phyloP scores from a whole-genome alignment of 2,113 vertebrate genomes.

The Platycercus adscitus region DNA sequence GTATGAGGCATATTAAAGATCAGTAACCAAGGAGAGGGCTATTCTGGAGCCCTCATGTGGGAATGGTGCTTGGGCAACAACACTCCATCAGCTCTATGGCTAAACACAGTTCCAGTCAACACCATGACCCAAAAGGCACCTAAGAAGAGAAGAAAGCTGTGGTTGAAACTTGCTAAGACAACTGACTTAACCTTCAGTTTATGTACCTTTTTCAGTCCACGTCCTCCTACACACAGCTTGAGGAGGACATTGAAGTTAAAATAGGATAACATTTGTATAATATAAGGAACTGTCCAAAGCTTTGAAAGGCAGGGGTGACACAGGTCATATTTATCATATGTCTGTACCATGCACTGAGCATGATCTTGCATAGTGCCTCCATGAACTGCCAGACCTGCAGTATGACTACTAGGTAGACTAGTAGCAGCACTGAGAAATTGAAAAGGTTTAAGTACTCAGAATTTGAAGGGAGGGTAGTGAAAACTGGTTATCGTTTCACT shows the following conservation, averaged over 20 bases:
- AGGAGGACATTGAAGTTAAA: neutral
- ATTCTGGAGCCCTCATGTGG: rapidly evolving
- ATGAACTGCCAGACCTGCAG: neutral
- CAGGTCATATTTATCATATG: neutral
- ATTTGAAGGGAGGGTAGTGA: neutral
- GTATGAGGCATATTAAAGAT: neutral
- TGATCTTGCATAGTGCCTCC: neutral
- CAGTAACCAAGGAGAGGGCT: neutral
- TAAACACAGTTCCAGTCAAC: neutral
- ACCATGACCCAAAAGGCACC: neutral
- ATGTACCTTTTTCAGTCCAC: neutral
- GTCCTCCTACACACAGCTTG: neutral
- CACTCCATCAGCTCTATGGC: neutral
- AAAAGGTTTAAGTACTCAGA: neutral
- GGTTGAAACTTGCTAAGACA: neutral
- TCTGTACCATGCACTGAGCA: neutral
- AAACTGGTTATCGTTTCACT: neutral
- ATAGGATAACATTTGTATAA: neutral
- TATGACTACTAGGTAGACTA: neutral
- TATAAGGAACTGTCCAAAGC: neutral
- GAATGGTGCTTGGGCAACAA: neutral
- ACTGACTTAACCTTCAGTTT: neutral
- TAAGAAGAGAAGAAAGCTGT: neutral
- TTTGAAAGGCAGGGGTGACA: neutral
- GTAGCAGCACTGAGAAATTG: neutral